These are phyloP conservation scores for Magallana ariakensis DNA, from an alignment of 1,140 invertebrate genomes.

Conservation along the genomic window DNA sequence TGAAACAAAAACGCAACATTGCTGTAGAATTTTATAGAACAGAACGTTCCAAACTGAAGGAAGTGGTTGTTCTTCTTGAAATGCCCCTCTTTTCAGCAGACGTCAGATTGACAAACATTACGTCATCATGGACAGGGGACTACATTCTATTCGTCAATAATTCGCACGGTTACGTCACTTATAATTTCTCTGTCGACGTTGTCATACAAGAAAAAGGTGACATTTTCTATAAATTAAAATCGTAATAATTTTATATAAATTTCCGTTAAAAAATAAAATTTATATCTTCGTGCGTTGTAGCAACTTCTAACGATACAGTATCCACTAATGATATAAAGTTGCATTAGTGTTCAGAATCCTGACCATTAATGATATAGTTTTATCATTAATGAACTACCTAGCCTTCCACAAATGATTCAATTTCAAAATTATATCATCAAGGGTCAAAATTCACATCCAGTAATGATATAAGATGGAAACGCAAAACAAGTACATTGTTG, in stretches of 20 bases:
- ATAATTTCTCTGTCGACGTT: background rate
- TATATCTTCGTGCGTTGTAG: background rate
- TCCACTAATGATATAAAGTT: background rate
- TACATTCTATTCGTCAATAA: conserved; percentile 13
- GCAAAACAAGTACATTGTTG: no score
- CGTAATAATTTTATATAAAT: background rate
- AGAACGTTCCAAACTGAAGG: background rate
- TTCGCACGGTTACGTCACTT: background rate
- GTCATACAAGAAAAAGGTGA: background rate
- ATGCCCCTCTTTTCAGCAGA: background rate
- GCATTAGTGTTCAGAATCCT: no score
- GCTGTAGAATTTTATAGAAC: background rate
- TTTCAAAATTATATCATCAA: no score
- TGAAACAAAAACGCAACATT: background rate
- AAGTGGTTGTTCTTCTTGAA: background rate
- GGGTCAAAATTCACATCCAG: no score
- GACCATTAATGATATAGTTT: no score
- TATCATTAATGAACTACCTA: no score
- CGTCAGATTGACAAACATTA: background rate
- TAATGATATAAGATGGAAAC: no score
- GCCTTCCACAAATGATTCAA: no score
- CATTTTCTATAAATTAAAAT: background rate
- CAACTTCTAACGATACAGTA: background rate
- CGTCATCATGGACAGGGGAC: background rate
- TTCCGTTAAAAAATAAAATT: background rate